phyloP scores from a whole-genome alignment of 2,113 vertebrate species.

The Hippotragus niger region DNA sequence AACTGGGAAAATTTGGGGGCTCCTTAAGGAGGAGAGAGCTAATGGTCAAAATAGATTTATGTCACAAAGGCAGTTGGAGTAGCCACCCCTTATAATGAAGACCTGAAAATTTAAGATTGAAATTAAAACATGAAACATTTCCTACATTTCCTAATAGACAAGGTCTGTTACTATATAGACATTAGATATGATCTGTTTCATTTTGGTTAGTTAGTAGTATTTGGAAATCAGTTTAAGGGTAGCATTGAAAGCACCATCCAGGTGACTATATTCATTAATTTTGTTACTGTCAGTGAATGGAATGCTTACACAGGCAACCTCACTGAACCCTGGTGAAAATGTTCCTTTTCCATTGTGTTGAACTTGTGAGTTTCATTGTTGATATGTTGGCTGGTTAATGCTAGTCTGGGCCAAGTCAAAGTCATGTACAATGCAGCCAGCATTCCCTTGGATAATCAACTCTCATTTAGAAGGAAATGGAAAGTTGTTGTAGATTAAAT shows the following conservation, averaged over 20 bases:
- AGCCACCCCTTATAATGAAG: not conserved
- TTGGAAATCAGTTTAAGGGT: conserved; percentile 10
- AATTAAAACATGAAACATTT: conserved; percentile 36
- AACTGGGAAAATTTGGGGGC: not conserved
- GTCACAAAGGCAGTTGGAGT: not conserved
- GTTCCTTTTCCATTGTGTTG: conserved; percentile 30
- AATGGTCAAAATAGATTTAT: not conserved
- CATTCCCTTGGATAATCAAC: conserved; percentile 40
- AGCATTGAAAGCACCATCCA: not conserved
- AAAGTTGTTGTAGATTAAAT: conserved; percentile 63
- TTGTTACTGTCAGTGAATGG: not conserved
- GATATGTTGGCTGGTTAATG: conserved; percentile 36
- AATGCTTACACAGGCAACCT: not conserved
- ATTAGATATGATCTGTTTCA: not conserved
- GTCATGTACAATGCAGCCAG: conserved; percentile 5
- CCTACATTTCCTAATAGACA: not conserved
- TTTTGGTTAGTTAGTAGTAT: not conserved
- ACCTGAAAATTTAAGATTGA: conserved; percentile 12
- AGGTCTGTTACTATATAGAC: not conserved
- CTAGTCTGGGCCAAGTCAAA: conserved; percentile 35
- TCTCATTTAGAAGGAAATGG: conserved; percentile 50
- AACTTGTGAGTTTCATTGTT: not conserved
- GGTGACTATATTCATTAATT: conserved; percentile 21
- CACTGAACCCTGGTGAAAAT: conserved; percentile 9
- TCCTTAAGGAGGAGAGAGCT: not conserved